These are phyloP conservation scores for Chaetophractus vellerosus DNA, from an alignment of 2,797 vertebrate genomes.

Conservation along the genomic window DNA sequence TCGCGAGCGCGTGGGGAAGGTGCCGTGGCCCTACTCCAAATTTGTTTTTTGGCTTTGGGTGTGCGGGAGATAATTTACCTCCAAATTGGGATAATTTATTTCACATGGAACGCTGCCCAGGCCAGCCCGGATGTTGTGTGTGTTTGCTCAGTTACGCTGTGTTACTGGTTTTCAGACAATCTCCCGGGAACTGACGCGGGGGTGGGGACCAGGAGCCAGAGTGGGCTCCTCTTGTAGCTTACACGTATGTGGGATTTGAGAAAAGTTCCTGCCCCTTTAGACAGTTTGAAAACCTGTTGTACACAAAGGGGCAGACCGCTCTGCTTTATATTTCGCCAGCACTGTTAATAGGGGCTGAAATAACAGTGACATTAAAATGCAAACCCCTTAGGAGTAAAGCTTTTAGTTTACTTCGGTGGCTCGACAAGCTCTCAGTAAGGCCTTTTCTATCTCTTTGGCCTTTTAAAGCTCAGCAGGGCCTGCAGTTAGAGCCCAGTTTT, in stretches of 20 bases:
- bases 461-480: background rate
- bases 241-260: background rate
- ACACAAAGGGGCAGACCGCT: background rate
- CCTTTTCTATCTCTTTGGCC: background rate
- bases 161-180: background rate
- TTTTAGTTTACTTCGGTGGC: too few species aligned
- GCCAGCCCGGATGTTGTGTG: background rate
- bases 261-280: background rate
- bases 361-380: rapidly evolving
- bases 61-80: background rate
- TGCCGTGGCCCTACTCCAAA: background rate
- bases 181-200: background rate
- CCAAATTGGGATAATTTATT: background rate
- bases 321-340: rapidly evolving
- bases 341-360: background rate
- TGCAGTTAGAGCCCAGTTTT: background rate
- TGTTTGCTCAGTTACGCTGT: background rate
- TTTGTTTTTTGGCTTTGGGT: background rate
- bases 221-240: background rate
- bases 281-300: background rate
- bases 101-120: background rate
- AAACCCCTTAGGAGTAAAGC: background rate
- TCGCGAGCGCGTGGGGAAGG: background rate
- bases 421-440: too few species aligned
- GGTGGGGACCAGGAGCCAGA: background rate